A percentile compares a stretch with the other conserved stretches of the same genome.
Evolutionary conservation across 2,888 invertebrate species (phyloP).

Genomic region (Napeogenes sylphis): DNA sequence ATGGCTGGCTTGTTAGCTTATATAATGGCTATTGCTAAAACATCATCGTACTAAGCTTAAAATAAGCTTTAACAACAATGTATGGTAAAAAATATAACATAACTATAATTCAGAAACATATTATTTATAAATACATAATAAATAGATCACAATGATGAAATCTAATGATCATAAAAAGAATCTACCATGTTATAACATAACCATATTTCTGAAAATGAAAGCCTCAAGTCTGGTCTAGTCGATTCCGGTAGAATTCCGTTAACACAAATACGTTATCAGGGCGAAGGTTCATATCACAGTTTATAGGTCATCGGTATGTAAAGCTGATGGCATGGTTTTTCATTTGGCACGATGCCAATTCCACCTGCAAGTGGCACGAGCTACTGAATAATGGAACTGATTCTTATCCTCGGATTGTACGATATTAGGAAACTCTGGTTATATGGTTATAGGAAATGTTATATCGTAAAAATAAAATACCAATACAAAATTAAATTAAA

Average conservation of each 20-base stretch:
- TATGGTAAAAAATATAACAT: too few species aligned
- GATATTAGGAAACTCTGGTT: too few species aligned
- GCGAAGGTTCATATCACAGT: slow-evolving; percentile 17
- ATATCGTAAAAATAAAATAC: too few species aligned
- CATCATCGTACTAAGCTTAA: neutral
- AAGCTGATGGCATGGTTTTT: slow-evolving; percentile 16
- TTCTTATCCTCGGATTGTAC: slow-evolving; percentile 4
- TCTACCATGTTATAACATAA: too few species aligned
- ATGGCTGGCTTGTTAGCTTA: slow-evolving; percentile 2
- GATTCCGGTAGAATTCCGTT: neutral
- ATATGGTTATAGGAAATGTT: too few species aligned
- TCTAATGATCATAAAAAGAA: too few species aligned
- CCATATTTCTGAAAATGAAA: too few species aligned
- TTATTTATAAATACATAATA: too few species aligned
- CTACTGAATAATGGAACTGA: slow-evolving; percentile 18
- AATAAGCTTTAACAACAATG: too few species aligned
- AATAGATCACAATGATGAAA: too few species aligned
- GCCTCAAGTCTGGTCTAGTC: too few species aligned
- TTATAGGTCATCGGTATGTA: slow-evolving; percentile 32
- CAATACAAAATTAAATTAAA: too few species aligned
- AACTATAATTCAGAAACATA: neutral
- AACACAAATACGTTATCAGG: neutral
- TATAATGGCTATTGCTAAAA: neutral
- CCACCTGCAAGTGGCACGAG: slow-evolving; percentile 31
- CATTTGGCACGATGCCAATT: slow-evolving; percentile 32